A percentile compares a stretch with the other conserved stretches of the same genome.
Conservation (phyloP, 2,888 invertebrate species). For the Iphiclides podalirius region DNA sequence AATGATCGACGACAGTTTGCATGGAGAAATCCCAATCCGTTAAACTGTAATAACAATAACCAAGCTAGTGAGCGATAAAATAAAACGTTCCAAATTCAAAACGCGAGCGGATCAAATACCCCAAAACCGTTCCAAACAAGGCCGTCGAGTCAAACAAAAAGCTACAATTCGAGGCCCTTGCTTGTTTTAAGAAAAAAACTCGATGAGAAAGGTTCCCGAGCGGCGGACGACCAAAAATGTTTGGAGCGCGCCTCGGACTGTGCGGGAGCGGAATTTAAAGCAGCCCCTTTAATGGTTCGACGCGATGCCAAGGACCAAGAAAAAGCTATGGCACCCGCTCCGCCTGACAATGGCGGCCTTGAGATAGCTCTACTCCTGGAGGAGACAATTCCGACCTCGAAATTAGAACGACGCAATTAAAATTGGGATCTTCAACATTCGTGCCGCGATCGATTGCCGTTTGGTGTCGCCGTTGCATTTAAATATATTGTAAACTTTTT, state of each 20-base stretch:
- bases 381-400: constrained; percentile 1
- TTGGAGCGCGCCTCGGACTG: constrained; percentile 53
- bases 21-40: no score
- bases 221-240: constrained; percentile 71
- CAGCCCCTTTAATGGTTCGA: constrained; percentile 60
- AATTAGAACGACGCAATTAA: no score
- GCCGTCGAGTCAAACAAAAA: constrained; percentile 37
- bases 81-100: background rate
- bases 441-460: no score
- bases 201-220: constrained; percentile 58
- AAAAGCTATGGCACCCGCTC: constrained; percentile 45
- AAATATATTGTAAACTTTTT: no score
- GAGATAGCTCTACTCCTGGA: constrained; percentile 23
- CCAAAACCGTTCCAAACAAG: constrained; percentile 28
- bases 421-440: no score
- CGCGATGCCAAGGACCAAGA: constrained; percentile 47
- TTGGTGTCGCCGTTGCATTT: no score
- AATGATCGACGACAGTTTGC: no score
- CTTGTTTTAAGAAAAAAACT: constrained; percentile 45
- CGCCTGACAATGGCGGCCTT: constrained; percentile 34
- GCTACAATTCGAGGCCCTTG: constrained; percentile 18
- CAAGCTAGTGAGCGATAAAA: no score
- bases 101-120: background rate
- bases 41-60: no score
- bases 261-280: constrained; percentile 73